These are phyloP conservation scores for Mycteria americana DNA, from an alignment of 2,797 vertebrate genomes.

Conservation along the genomic window DNA sequence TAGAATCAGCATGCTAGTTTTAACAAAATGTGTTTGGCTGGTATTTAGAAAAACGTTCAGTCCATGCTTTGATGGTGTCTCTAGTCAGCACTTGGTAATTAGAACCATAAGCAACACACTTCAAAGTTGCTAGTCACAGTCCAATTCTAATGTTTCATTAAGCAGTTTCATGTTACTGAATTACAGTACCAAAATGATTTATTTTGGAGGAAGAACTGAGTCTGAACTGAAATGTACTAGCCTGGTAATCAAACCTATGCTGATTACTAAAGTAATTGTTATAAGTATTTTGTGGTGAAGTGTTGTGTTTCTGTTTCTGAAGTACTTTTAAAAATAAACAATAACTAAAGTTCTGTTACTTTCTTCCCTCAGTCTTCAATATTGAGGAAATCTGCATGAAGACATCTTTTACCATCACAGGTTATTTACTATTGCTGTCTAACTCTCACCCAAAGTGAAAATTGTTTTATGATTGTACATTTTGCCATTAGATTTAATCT, in stretches of 20 bases:
- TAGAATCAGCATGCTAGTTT: background rate
- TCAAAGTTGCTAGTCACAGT: background rate
- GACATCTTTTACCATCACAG: background rate
- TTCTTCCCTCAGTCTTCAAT: background rate
- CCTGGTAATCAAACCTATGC: background rate
- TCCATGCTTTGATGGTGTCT: background rate
- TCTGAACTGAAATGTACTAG: background rate
- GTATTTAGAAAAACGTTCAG: background rate
- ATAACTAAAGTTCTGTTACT: background rate
- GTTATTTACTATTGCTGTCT: background rate
- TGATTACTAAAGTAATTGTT: background rate
- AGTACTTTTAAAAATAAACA: background rate
- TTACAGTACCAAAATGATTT: background rate
- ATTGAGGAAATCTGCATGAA: background rate
- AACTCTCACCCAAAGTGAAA: background rate
- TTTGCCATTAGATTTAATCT: background rate
- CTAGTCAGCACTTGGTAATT: background rate
- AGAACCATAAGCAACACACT: background rate
- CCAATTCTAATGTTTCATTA: background rate
- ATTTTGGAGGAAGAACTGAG: background rate
- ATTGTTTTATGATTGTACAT: background rate
- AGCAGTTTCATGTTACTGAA: background rate
- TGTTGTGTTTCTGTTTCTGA: background rate
- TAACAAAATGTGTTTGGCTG: background rate
- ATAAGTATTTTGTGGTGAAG: background rate